A percentile compares a stretch with the other conserved stretches of the same genome.
Conservation (phyloP, 2,797 vertebrate genomes). For the Chelon labrosus region DNA sequence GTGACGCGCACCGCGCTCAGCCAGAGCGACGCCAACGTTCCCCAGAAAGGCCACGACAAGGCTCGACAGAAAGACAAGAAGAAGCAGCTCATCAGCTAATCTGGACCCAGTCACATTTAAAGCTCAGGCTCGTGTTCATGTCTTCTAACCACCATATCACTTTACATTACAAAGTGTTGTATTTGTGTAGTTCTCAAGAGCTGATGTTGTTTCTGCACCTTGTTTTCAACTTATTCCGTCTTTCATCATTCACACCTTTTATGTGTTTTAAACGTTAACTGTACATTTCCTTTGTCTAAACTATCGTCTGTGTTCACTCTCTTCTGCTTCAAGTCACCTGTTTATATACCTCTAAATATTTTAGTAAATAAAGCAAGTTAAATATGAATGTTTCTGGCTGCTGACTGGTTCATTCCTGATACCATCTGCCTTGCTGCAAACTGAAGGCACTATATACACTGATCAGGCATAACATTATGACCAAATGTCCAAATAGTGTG, state of each 20-base stretch:
- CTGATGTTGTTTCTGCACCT: neutral
- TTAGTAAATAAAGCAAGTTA: slow-evolving; percentile 65
- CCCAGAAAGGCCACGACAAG: slow-evolving; percentile 78
- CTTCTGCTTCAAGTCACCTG: neutral
- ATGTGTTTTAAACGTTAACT: slow-evolving; percentile 27
- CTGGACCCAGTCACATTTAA: neutral
- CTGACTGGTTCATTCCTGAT: neutral
- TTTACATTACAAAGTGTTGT: neutral
- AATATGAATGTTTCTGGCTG: neutral
- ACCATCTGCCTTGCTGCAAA: neutral
- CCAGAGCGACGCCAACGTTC: slow-evolving; percentile 67
- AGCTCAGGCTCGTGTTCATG: neutral
- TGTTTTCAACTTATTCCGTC: neutral
- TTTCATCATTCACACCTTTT: slow-evolving; percentile 14
- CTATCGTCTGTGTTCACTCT: neutral
- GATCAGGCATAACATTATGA: too few relatives aligned
- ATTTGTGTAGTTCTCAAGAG: neutral
- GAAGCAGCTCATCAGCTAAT: slow-evolving; percentile 41
- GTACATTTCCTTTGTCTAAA: neutral
- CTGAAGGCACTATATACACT: neutral
- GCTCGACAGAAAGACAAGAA: slow-evolving; percentile 75
- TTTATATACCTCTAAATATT: slow-evolving; percentile 42
- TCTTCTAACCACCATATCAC: neutral
- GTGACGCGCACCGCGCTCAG: slow-evolving; percentile 86
- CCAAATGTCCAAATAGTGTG: too few relatives aligned